Percentiles rank a stretch among this genome's conserved stretches.
phyloP scores from a whole-genome alignment of 2,888 invertebrate species.

The Harpagoxenus sublaevis region DNA sequence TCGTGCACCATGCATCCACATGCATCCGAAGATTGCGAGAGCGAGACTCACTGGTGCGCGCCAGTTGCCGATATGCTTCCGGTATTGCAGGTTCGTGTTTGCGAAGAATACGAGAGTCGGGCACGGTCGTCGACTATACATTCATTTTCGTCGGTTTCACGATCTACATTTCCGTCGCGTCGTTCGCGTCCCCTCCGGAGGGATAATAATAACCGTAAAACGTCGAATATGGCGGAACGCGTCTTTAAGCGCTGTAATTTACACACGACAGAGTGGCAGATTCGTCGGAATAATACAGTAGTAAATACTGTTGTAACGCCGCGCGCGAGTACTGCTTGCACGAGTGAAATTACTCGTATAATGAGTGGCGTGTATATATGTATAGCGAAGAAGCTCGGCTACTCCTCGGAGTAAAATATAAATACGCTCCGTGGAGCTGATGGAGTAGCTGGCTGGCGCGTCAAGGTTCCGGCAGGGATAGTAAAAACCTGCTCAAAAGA shows the following conservation, averaged over 20 bases:
- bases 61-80: not conserved
- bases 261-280: constrained; percentile 30
- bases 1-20: constrained; percentile 6
- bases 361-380: constrained; percentile 25
- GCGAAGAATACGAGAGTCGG: not conserved
- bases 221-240: constrained; percentile 12
- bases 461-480: constrained; percentile 18
- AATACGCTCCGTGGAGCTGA: constrained; percentile 39
- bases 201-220: constrained; percentile 31
- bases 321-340: constrained; percentile 27
- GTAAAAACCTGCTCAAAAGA: constrained; percentile 45
- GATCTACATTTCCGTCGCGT: not conserved
- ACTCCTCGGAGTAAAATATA: constrained; percentile 41
- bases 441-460: constrained; percentile 35
- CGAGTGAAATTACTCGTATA: constrained; percentile 50
- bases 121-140: not conserved
- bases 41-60: not conserved
- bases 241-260: constrained; percentile 49
- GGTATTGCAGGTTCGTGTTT: not conserved
- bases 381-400: constrained; percentile 18
- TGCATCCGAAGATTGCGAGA: not conserved
- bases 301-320: constrained; percentile 7
- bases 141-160: constrained; percentile 18
- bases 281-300: constrained; percentile 38
- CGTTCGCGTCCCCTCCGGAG: not conserved